Evolutionary conservation across 2,888 invertebrate species (phyloP).

Genomic region (Tolmerus cingulatus): DNA sequence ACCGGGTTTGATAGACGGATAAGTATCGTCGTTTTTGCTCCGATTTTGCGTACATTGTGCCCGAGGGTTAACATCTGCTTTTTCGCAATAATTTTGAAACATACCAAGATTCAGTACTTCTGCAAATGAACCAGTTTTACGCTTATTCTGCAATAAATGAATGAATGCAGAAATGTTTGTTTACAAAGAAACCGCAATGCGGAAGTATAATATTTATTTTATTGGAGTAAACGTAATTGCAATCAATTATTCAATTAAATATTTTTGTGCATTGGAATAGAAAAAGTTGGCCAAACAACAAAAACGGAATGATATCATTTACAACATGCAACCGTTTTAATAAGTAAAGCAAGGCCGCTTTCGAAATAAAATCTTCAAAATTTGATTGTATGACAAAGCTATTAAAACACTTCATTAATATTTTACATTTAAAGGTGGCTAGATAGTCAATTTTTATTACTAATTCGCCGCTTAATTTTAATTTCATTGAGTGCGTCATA

Average conservation of each 20-base stretch:
- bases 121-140: not conserved
- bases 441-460: too few relatives aligned
- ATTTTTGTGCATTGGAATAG: not conserved
- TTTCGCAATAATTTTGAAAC: not conserved
- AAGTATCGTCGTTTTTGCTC: not conserved
- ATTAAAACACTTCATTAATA: not conserved
- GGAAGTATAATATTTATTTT: not conserved
- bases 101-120: not conserved
- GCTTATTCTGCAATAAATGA: not conserved
- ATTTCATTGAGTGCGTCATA: too few relatives aligned
- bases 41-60: not conserved
- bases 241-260: not conserved
- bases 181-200: not conserved
- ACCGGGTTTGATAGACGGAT: not conserved
- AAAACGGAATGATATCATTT: not conserved
- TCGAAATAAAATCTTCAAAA: not conserved
- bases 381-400: not conserved
- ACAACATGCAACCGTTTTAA: not conserved
- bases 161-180: not conserved
- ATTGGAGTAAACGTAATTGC: not conserved
- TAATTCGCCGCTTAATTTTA: too few relatives aligned
- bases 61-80: not conserved
- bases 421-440: too few relatives aligned
- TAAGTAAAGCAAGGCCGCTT: not conserved
- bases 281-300: not conserved